These are phyloP conservation scores for Catocala fraxini DNA, from an alignment of 2,888 invertebrate genomes.

Conservation along the genomic window DNA sequence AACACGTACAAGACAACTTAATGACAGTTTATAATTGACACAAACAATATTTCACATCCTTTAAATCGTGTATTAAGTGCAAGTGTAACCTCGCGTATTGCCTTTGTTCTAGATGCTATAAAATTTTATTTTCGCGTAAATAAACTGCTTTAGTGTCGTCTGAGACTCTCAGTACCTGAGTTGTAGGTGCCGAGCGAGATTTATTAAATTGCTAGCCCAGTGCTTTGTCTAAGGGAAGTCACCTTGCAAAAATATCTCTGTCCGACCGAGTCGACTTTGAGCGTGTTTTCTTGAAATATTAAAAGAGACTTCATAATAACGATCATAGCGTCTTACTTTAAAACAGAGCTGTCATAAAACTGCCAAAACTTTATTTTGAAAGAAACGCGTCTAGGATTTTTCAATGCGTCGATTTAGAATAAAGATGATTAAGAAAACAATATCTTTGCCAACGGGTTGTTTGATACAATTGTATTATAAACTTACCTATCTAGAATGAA, in stretches of 20 bases:
- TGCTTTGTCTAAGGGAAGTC: constrained; percentile 51
- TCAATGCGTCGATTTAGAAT: background rate
- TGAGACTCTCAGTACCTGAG: constrained; percentile 30
- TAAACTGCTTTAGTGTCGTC: constrained; percentile 48
- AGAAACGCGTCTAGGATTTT: constrained; percentile 6
- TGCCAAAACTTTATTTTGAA: constrained; percentile 22
- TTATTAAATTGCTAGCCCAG: constrained; percentile 41
- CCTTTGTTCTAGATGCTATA: constrained; percentile 56
- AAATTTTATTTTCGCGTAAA: constrained; percentile 61
- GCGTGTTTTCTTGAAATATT: constrained; percentile 37
- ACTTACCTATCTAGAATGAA: background rate
- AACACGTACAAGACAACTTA: background rate
- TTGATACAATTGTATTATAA: background rate
- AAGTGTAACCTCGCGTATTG: constrained; percentile 19
- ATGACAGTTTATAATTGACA: background rate
- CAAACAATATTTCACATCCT: constrained; percentile 1
- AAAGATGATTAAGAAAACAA: too few species aligned
- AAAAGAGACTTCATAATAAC: constrained; percentile 17
- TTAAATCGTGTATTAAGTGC: background rate
- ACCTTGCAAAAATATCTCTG: constrained; percentile 61
- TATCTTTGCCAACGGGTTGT: too few species aligned
- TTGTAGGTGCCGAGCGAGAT: constrained; percentile 35
- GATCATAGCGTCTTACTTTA: constrained; percentile 17
- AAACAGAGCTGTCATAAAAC: constrained; percentile 24
- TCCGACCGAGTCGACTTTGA: constrained; percentile 57